phyloP scores from a whole-genome alignment of 2,888 invertebrate species.

The Lysandra bellargus region DNA sequence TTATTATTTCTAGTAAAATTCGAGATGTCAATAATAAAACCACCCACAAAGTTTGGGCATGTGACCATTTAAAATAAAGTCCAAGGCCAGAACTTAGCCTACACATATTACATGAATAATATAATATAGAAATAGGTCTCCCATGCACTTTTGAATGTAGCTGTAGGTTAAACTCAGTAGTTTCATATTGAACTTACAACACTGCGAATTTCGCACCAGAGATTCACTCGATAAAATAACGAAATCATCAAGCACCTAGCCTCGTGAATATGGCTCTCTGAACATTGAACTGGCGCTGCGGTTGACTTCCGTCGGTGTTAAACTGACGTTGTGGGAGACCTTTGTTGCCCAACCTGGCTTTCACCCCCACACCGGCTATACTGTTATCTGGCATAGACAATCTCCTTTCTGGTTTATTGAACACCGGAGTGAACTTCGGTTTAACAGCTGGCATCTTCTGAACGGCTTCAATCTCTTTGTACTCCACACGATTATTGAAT shows the following conservation, averaged over 20 bases:
- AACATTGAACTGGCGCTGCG: conserved; percentile 46
- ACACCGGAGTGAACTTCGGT: conserved; percentile 53
- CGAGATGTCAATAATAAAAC: background rate
- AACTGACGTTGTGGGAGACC: conserved; percentile 35
- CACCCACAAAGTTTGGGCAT: background rate
- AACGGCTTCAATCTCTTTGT: conserved; percentile 66
- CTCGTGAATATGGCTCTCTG: conserved; percentile 68
- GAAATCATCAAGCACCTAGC: conserved; percentile 58
- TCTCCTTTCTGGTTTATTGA: conserved; percentile 71
- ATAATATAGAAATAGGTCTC: background rate
- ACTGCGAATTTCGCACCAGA: conserved; percentile 16
- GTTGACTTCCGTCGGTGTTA: background rate
- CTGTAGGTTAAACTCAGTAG: background rate
- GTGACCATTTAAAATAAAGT: background rate
- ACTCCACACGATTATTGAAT: conserved; percentile 68
- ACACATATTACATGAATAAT: background rate
- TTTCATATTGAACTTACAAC: background rate
- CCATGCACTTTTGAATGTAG: background rate
- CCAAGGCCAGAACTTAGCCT: background rate
- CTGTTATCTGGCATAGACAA: conserved; percentile 63
- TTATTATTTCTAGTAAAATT: background rate
- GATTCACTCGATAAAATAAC: conserved; percentile 10
- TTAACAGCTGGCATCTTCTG: conserved; percentile 40
- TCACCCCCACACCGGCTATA: conserved; percentile 50
- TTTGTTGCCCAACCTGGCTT: conserved; percentile 62